Percentiles rank a stretch among this genome's conserved stretches.
Evolutionary conservation across 2,888 invertebrate genomes (phyloP).

Genomic region (Hypselothyrea guttata): DNA sequence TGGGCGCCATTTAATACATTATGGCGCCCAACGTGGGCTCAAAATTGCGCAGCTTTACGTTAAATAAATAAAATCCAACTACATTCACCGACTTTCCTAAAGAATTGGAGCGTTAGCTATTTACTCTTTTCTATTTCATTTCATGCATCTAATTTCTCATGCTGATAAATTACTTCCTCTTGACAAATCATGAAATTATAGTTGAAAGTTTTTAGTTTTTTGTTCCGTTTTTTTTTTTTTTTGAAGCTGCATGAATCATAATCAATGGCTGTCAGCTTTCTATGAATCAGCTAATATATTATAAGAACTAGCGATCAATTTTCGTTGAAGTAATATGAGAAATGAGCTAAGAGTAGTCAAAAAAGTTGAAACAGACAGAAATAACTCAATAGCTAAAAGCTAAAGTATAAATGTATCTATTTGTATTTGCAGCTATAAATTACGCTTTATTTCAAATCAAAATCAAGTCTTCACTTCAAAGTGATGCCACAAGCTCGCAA

Average conservation of each 20-base stretch:
- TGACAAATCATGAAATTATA: slow-evolving; percentile 13
- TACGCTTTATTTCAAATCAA: background rate
- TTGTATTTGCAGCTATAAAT: no score
- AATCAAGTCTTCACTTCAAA: background rate
- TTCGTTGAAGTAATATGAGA: background rate
- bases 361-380: no score
- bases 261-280: background rate
- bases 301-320: background rate
- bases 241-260: slow-evolving; percentile 26
- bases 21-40: no score
- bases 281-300: slow-evolving; percentile 4
- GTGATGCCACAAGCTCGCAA: background rate
- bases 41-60: no score
- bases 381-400: no score
- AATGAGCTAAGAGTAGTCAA: background rate
- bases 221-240: no score
- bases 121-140: background rate
- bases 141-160: slow-evolving; percentile 6
- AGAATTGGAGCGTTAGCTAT: no score
- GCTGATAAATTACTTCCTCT: slow-evolving; percentile 37
- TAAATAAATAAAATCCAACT: no score
- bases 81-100: no score
- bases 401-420: no score
- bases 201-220: slow-evolving; percentile 25
- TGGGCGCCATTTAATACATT: no score